phyloP scores from a whole-genome alignment of 2,797 vertebrate genomes.

The Sebastes umbrosus region DNA sequence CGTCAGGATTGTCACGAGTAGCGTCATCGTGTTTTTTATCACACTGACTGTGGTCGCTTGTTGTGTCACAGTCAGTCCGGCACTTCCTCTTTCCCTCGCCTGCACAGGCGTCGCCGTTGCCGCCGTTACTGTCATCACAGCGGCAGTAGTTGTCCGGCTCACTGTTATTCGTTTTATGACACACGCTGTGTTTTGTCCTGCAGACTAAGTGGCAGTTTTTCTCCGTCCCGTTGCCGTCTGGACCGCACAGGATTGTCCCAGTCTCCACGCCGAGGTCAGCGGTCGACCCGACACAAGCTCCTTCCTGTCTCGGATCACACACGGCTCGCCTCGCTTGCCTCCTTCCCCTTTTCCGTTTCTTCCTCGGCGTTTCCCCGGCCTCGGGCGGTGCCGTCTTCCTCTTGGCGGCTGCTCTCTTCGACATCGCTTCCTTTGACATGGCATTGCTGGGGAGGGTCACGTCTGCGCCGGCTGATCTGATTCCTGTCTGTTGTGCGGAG shows the following conservation, averaged over 20 bases:
- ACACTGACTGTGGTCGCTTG: not conserved
- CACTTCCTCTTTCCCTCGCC: not conserved
- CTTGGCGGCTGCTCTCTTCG: conserved; percentile 14
- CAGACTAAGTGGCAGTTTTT: not conserved
- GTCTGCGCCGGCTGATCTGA: conserved; percentile 23
- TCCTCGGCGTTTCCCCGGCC: not conserved
- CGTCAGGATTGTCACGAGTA: not conserved
- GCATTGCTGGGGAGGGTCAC: not conserved
- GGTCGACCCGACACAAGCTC: not conserved
- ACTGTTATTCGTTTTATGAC: not conserved
- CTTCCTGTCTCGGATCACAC: not conserved
- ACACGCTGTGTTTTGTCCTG: not conserved
- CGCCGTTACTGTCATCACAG: not conserved
- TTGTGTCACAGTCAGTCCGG: not conserved
- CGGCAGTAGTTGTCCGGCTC: not conserved
- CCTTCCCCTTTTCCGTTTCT: conserved; percentile 55
- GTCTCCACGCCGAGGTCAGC: not conserved
- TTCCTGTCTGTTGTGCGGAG: conserved; percentile 24
- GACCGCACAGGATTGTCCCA: not conserved
- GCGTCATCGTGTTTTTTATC: not conserved
- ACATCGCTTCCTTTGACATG: conserved; percentile 24
- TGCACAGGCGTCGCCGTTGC: not conserved
- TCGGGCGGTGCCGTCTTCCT: conserved; percentile 30
- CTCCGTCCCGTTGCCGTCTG: not conserved
- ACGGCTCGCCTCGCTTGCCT: conserved; percentile 30